A percentile compares a stretch with the other conserved stretches of the same genome.
Evolutionary conservation across 2,888 invertebrate species (phyloP).

Genomic region (Bugulina stolonifera): DNA sequence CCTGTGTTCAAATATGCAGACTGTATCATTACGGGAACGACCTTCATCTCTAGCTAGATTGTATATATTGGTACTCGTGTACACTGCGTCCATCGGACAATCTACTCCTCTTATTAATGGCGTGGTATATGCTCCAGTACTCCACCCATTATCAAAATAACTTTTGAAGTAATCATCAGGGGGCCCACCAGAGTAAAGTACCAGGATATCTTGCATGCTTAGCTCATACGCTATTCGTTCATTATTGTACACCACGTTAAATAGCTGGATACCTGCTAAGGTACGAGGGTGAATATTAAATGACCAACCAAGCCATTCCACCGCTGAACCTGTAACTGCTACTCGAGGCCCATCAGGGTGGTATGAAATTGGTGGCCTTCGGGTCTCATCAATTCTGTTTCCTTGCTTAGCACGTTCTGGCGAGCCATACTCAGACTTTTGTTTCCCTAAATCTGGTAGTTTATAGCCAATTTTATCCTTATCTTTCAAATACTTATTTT

Average conservation of each 20-base stretch:
- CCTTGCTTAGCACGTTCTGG: neutral
- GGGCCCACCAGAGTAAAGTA: constrained; percentile 37
- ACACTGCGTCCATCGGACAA: constrained; percentile 40
- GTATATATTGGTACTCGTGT: constrained; percentile 35
- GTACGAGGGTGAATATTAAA: constrained; percentile 20
- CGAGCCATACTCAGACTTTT: neutral
- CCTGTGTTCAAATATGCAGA: constrained; percentile 43
- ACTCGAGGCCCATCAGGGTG: constrained; percentile 9
- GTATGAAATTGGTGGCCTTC: neutral
- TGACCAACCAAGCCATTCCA: constrained; percentile 17
- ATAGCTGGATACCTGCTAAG: constrained; percentile 2
- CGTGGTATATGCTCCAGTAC: constrained; percentile 33
- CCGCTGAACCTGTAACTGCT: neutral
- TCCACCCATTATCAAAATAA: constrained; percentile 34
- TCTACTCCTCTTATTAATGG: constrained; percentile 41
- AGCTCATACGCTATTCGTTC: constrained; percentile 41
- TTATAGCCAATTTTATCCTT: neutral
- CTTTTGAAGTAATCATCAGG: constrained; percentile 30
- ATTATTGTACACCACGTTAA: neutral
- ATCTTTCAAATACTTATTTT: neutral
- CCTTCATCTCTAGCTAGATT: constrained; percentile 33
- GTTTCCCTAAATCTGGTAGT: neutral
- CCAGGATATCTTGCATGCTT: constrained; percentile 41
- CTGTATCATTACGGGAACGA: neutral
- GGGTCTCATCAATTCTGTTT: neutral